These are phyloP conservation scores for Melanostoma scalare DNA, from an alignment of 2,888 invertebrate species.

Conservation along the genomic window DNA sequence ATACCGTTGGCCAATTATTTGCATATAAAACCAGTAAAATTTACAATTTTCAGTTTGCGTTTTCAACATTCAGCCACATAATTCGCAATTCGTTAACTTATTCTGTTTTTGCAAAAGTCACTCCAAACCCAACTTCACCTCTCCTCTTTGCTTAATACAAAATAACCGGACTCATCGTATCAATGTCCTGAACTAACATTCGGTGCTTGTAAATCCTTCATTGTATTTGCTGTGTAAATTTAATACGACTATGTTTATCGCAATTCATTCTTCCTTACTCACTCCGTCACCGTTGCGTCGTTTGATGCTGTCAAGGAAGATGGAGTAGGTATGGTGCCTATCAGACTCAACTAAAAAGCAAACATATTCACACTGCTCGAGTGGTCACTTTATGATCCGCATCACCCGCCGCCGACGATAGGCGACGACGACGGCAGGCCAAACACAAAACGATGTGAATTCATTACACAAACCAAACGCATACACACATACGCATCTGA, in stretches of 20 bases:
- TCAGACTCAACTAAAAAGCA: slow-evolving; percentile 34
- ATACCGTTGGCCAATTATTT: slow-evolving; percentile 44
- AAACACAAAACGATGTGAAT: slow-evolving; percentile 48
- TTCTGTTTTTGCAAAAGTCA: slow-evolving; percentile 16
- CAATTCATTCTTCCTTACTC: not conserved
- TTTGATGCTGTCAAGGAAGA: slow-evolving; percentile 29
- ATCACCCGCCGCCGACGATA: not conserved
- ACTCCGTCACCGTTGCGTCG: not conserved
- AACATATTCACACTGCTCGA: slow-evolving; percentile 29
- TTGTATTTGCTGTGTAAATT: slow-evolving; percentile 65
- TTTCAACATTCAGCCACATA: slow-evolving; percentile 47
- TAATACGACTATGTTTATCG: slow-evolving; percentile 55
- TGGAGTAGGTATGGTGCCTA: not conserved
- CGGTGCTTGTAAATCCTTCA: slow-evolving; percentile 40
- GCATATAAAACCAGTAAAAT: slow-evolving; percentile 47
- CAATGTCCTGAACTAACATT: not conserved
- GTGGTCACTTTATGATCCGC: not conserved
- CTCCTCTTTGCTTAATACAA: not conserved
- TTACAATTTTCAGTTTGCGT: slow-evolving; percentile 35
- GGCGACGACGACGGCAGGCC: slow-evolving; percentile 5
- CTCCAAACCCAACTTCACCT: not conserved
- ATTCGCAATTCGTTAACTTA: slow-evolving; percentile 62
- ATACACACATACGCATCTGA: slow-evolving; percentile 16
- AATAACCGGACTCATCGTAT: not conserved
- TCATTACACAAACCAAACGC: slow-evolving; percentile 47